These are phyloP conservation scores for Trinorchestia longiramus DNA, from an alignment of 1,140 invertebrate genomes.

Conservation along the genomic window DNA sequence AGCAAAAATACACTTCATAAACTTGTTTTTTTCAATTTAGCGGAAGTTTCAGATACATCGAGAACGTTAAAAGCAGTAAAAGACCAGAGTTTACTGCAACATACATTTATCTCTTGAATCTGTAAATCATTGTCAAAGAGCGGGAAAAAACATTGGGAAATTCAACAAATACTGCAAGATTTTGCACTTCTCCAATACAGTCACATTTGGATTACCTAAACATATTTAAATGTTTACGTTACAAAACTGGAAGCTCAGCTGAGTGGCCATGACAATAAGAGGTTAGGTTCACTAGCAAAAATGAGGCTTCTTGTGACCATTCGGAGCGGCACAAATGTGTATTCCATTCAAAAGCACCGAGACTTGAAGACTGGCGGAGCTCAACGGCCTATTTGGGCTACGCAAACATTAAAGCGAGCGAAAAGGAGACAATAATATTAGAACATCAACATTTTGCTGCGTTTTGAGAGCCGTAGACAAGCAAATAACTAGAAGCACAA, in stretches of 20 bases:
- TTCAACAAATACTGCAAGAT: too few species aligned
- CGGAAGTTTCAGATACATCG: too few species aligned
- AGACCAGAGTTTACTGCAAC: too few species aligned
- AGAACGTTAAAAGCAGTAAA: too few species aligned
- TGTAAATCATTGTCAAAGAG: too few species aligned
- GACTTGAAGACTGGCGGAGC: background rate
- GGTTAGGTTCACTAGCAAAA: background rate
- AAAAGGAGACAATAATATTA: background rate
- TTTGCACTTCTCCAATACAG: too few species aligned
- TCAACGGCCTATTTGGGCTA: background rate
- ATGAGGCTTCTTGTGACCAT: background rate
- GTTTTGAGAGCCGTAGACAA: background rate
- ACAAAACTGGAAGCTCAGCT: background rate
- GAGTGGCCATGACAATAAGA: background rate
- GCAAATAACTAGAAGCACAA: background rate
- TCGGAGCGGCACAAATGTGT: background rate
- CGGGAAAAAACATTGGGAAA: too few species aligned
- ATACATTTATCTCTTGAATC: too few species aligned
- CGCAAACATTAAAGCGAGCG: background rate
- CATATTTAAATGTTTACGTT: background rate
- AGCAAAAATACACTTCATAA: too few species aligned
- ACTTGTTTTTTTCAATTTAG: too few species aligned
- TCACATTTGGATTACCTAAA: too few species aligned
- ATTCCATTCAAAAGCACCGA: background rate
- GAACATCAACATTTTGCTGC: background rate